Evolutionary conservation across 2,113 vertebrate species (phyloP), one percentile per base, ranked within the genome.

Genomic region (Diphyllodes magnificus): DNA sequence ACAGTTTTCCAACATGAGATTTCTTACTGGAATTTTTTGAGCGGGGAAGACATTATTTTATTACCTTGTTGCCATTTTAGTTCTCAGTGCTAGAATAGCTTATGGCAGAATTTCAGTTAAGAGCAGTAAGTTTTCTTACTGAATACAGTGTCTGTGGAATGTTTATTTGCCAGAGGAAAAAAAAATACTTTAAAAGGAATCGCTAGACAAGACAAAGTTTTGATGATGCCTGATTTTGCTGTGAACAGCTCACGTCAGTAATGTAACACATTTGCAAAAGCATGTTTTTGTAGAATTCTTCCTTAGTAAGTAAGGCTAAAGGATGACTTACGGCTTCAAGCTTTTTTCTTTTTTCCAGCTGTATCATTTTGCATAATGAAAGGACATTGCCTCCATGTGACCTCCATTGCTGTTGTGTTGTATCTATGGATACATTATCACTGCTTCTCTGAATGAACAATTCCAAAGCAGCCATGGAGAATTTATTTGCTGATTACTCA

Each of bases 401-500:
- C 61, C 70, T 65, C 75, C 2, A 1, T 77, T 93, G 68, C 56
- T 86, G 37, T 88, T 92, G 37, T 66, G 50, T 61, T 76, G 12
- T 77, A 50, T 81, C 27, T 81, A 13, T 77, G 68, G 79, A 39
- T 86, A 51, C 42, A 40, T 92, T 92, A 71, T 87, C 84, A n/a
- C 82, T 87, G 84, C 40, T 60, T 92, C 63, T 86, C 73, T 64
- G 73, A 93, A 88, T 85, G 90, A 90, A 53, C 40, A 82, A 35
- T 86, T 94, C 63, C 71, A 92, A 66, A 80, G 68, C 59, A 94
- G 68, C 63, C 81, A 63, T 45, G 19, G 68, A 61, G 47, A 70
- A 88, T 95, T 93, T 73, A 88, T 92, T 88, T 94, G 63, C 50
- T 90, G 76, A 83, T 94, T 94, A 93, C 30, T 95, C 82, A 94